Conservation (phyloP, 92 coral and sea anemone species). For the Palythoa grandis region DNA sequence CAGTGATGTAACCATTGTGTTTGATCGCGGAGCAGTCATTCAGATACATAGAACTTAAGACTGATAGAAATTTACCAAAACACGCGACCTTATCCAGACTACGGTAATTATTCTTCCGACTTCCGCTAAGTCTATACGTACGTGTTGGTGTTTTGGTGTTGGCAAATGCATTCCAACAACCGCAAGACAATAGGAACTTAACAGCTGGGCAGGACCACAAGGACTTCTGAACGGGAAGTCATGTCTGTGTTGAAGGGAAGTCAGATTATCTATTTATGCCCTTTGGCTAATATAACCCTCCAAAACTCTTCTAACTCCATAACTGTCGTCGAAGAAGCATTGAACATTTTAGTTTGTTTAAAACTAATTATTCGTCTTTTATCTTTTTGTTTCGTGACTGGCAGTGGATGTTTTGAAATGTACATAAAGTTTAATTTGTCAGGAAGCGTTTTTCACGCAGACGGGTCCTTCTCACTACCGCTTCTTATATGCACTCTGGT, state of each 20-base stretch:
- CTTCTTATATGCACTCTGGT: too few species aligned
- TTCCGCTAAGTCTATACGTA: background rate
- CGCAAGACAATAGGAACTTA: background rate
- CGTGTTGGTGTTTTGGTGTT: background rate
- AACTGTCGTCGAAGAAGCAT: background rate
- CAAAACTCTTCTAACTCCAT: background rate
- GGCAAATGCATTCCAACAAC: background rate
- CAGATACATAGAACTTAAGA: too few species aligned
- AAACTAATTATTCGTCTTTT: too few species aligned
- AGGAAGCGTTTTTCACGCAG: too few species aligned
- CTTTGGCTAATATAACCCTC: background rate
- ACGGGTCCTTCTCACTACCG: too few species aligned
- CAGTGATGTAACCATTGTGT: too few species aligned
- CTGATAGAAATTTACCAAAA: too few species aligned
- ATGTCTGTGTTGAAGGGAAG: background rate
- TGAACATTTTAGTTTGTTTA: background rate
- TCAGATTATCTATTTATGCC: background rate
- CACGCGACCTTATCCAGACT: conserved; percentile 1
- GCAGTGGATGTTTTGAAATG: too few species aligned
- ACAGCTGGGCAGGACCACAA: background rate
- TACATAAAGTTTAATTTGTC: too few species aligned
- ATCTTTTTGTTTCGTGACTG: too few species aligned
- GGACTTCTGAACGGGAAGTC: background rate
- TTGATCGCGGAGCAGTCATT: too few species aligned
- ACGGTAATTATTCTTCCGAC: background rate